These are phyloP conservation scores for pig (Sus scrofa) DNA, from an alignment of 2,113 vertebrate species.

Conservation along the genomic window DNA sequence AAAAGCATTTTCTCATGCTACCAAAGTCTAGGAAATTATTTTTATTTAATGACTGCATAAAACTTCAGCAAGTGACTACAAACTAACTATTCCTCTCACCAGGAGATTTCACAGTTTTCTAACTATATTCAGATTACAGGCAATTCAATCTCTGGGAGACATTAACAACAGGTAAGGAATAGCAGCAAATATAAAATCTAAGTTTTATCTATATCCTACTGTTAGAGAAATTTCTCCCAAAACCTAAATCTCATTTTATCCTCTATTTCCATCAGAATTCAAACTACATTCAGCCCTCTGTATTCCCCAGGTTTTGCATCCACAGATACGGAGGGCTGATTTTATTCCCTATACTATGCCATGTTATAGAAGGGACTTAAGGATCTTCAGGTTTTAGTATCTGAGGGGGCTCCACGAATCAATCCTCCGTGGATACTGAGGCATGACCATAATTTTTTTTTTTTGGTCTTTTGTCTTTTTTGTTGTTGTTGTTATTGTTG, in stretches of 20 bases:
- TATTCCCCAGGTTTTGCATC: neutral
- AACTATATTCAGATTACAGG: constrained; percentile 50
- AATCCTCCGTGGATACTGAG: neutral
- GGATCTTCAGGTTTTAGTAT: neutral
- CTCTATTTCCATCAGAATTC: constrained; percentile 53
- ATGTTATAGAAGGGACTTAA: neutral
- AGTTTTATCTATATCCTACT: neutral
- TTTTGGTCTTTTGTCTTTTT: no score
- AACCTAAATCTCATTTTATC: constrained; percentile 36
- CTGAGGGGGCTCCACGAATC: neutral
- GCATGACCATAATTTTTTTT: no score
- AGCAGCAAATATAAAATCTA: neutral
- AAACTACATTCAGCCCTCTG: neutral
- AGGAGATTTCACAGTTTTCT: constrained; percentile 46
- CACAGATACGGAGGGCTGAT: neutral
- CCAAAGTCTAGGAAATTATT: constrained; percentile 51
- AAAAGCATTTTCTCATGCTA: constrained; percentile 40
- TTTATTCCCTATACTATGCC: neutral
- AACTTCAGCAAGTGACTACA: constrained; percentile 42
- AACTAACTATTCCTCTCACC: constrained; percentile 53
- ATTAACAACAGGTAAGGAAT: constrained; percentile 13
- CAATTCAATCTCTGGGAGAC: neutral
- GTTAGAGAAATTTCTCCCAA: constrained; percentile 59
- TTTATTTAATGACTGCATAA: constrained; percentile 14
- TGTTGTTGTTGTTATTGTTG: no score